phyloP scores from a whole-genome alignment of 1,140 invertebrate genomes.

The Archegozetes longisetosus region DNA sequence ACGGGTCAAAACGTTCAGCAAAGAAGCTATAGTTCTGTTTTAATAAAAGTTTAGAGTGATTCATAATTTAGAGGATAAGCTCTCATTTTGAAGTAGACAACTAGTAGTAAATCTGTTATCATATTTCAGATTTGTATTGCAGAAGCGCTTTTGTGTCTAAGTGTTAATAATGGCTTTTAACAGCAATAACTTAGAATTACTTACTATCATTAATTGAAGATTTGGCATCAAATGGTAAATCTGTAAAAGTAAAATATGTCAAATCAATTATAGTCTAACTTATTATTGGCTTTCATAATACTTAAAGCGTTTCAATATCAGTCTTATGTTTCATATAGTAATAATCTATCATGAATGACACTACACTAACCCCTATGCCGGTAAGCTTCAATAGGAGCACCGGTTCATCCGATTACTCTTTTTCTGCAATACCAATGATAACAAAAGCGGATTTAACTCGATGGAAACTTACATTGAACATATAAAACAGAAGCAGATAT shows the following conservation, averaged over 20 bases:
- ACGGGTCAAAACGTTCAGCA: too few species aligned
- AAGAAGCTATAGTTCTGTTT: too few species aligned
- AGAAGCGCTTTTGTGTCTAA: too few species aligned
- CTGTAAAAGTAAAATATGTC: constrained; percentile 6
- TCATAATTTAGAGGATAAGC: too few species aligned
- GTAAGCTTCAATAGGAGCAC: neutral
- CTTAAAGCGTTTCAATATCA: too few species aligned
- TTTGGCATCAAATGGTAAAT: constrained; percentile 11
- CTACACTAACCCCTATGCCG: neutral
- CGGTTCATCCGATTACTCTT: neutral
- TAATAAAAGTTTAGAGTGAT: too few species aligned
- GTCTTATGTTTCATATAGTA: neutral
- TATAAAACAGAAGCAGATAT: neutral
- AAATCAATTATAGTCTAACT: neutral
- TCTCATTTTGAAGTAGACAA: too few species aligned
- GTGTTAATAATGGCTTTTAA: neutral
- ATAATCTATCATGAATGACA: neutral
- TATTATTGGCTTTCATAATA: too few species aligned
- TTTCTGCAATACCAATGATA: neutral
- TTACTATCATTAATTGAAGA: constrained; percentile 10
- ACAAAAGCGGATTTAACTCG: neutral
- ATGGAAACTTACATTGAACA: neutral
- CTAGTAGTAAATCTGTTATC: too few species aligned
- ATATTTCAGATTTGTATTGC: too few species aligned
- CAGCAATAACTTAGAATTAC: neutral